Percentiles rank a stretch among this genome's conserved stretches.
Conservation (phyloP, 30 jellyfish, hydroid and myxozoan species). For the Hydractinia echinata region DNA sequence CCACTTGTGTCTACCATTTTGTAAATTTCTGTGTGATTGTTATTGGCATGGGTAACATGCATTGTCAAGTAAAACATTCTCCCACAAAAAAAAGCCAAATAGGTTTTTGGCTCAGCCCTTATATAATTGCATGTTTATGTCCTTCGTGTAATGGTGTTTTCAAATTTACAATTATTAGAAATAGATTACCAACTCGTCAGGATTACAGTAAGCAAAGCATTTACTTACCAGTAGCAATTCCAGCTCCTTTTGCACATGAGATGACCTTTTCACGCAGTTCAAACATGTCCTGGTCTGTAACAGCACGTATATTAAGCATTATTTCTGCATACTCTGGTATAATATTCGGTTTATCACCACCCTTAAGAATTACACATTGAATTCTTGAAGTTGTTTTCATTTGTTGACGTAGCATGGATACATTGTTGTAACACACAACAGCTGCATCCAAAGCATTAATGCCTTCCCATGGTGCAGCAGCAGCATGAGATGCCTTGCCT, state of each 20-base stretch:
- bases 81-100: background rate
- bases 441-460: conserved; percentile 32
- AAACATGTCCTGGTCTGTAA: background rate
- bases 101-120: too few species aligned
- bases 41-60: background rate
- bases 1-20: too few species aligned
- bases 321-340: conserved; percentile 14
- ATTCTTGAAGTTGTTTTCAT: conserved; percentile 13
- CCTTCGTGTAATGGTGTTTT: too few species aligned
- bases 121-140: too few species aligned
- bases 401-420: conserved; percentile 29
- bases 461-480: conserved; percentile 37
- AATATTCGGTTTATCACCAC: conserved; percentile 18
- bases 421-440: conserved; percentile 10
- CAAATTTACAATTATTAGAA: too few species aligned
- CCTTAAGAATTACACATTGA: conserved; percentile 20
- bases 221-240: conserved; percentile 12
- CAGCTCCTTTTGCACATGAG: conserved; percentile 32
- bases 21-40: too few species aligned
- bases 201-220: background rate
- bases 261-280: background rate
- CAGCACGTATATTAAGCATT: background rate
- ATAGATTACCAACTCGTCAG: too few species aligned
- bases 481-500: conserved; percentile 27
- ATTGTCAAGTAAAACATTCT: background rate